phyloP scores from a whole-genome alignment of 2,888 invertebrate genomes.

The Automeris io region DNA sequence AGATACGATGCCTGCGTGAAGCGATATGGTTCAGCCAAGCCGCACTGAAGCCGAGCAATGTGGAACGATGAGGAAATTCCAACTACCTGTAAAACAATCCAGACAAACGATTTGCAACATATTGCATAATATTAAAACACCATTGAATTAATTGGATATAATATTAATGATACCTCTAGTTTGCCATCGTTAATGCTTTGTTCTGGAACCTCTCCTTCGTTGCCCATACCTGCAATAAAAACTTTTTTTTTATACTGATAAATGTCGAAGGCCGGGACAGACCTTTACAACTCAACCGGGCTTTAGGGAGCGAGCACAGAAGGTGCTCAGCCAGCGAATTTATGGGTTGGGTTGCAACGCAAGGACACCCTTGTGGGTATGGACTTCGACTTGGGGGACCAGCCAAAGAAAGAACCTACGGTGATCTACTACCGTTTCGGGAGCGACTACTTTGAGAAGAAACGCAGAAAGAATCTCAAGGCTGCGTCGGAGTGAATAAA shows the following conservation, averaged over 20 bases:
- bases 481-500: too few relatives aligned
- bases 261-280: too few relatives aligned
- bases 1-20: constrained; percentile 90
- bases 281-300: too few relatives aligned
- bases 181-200: constrained; percentile 84
- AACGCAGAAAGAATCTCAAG: too few relatives aligned
- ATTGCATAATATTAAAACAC: neutral
- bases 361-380: too few relatives aligned
- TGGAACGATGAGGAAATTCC: constrained; percentile 96
- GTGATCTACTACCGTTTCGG: too few relatives aligned
- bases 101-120: neutral
- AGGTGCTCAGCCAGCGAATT: too few relatives aligned
- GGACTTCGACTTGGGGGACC: too few relatives aligned
- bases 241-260: constrained; percentile 72
- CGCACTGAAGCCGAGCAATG: constrained; percentile 95
- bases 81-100: constrained; percentile 80
- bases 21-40: constrained; percentile 90
- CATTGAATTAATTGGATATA: neutral
- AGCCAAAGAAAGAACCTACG: too few relatives aligned
- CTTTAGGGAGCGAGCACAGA: too few relatives aligned
- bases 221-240: constrained; percentile 76
- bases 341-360: too few relatives aligned
- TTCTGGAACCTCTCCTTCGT: constrained; percentile 55
- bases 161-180: constrained; percentile 79
- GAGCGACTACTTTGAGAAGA: too few relatives aligned